These are phyloP conservation scores for Melanotaenia boesemani DNA, from an alignment of 2,797 vertebrate species.

Conservation along the genomic window DNA sequence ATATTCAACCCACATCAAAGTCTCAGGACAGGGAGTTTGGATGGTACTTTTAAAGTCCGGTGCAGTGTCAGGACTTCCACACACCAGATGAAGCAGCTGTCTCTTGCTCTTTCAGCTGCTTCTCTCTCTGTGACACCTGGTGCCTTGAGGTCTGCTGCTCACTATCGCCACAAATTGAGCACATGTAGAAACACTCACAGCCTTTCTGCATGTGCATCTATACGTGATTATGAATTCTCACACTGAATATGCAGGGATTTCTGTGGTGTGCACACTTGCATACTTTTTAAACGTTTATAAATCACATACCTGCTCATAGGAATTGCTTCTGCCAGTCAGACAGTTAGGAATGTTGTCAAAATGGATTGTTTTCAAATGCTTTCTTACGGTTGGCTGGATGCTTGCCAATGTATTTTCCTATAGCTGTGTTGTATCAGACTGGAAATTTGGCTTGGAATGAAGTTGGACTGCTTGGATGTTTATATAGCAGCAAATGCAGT, in stretches of 20 bases:
- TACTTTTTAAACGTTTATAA: slow-evolving; percentile 8
- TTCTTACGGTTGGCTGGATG: slow-evolving; percentile 60
- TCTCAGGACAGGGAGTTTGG: not conserved
- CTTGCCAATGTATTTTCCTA: slow-evolving; percentile 73
- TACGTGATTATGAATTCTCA: slow-evolving; percentile 17
- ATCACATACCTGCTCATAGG: slow-evolving; percentile 29
- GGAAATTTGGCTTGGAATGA: slow-evolving; percentile 72
- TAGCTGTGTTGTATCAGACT: slow-evolving; percentile 70
- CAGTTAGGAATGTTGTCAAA: slow-evolving; percentile 69
- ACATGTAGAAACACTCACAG: slow-evolving; percentile 41
- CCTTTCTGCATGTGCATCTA: slow-evolving; percentile 12
- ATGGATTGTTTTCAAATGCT: slow-evolving; percentile 68
- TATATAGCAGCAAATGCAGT: slow-evolving; percentile 72
- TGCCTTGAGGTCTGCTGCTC: slow-evolving; percentile 71
- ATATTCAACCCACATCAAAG: not conserved
- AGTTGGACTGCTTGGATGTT: slow-evolving; percentile 72
- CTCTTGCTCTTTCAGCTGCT: slow-evolving; percentile 74
- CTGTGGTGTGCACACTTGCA: not conserved
- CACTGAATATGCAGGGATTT: not conserved
- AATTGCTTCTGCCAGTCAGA: slow-evolving; percentile 49
- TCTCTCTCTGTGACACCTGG: slow-evolving; percentile 71
- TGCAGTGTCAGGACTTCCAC: slow-evolving; percentile 45
- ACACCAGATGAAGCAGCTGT: slow-evolving; percentile 71
- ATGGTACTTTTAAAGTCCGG: not conserved
- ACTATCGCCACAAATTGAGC: slow-evolving; percentile 25